Conservation (phyloP, 2,113 vertebrate genomes). For the Hemiprocne comata region DNA sequence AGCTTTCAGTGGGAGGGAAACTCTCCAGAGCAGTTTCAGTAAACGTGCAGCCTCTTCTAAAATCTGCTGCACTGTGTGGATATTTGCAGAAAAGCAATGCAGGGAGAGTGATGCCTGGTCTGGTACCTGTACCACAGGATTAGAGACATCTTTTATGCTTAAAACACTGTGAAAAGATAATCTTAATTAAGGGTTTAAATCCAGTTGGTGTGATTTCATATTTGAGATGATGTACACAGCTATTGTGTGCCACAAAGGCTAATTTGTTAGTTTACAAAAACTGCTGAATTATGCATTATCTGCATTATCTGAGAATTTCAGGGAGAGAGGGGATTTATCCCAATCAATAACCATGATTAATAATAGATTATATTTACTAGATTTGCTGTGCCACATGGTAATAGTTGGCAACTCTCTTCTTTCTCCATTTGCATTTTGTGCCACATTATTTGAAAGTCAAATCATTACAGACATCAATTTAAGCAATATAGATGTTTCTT, state of each 20-base stretch:
- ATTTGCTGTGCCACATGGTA: constrained; percentile 1
- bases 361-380: constrained; percentile 48
- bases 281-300: constrained; percentile 45
- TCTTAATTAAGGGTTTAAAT: constrained; percentile 35
- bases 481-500: background rate
- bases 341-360: constrained; percentile 66
- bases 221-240: constrained; percentile 4
- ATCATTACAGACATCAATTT: constrained; percentile 41
- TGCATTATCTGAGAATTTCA: constrained; percentile 41
- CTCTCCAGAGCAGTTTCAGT: constrained; percentile 91
- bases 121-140: constrained; percentile 20
- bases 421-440: background rate
- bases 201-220: background rate
- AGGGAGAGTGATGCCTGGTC: constrained; percentile 46
- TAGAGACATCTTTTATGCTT: background rate
- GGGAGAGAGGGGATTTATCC: background rate
- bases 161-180: background rate
- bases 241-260: constrained; percentile 10
- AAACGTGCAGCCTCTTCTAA: constrained; percentile 86
- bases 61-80: constrained; percentile 80
- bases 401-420: background rate
- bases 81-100: constrained; percentile 68
- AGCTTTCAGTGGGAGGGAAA: constrained; percentile 79
- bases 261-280: constrained; percentile 39
- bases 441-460: constrained; percentile 47